phyloP scores from a whole-genome alignment of 2,888 invertebrate genomes.

The Pterobdella sp. region DNA sequence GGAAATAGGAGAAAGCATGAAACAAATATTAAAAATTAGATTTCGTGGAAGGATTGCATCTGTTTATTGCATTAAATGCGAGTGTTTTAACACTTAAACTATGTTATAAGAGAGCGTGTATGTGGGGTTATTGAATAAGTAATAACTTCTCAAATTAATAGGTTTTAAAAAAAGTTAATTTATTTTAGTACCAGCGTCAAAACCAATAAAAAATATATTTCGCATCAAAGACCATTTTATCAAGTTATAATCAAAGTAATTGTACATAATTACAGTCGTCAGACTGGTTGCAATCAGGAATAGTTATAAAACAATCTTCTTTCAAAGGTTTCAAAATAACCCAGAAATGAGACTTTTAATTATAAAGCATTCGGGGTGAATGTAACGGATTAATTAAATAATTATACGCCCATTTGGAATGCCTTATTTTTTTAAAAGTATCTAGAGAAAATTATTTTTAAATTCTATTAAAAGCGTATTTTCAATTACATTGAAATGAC shows the following conservation, averaged over 20 bases:
- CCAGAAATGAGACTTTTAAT: too few relatives aligned
- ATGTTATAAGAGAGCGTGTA: background rate
- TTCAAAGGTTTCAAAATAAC: background rate
- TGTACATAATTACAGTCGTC: background rate
- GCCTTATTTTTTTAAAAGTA: background rate
- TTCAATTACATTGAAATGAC: too few relatives aligned
- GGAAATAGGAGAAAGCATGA: background rate
- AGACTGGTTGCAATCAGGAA: background rate
- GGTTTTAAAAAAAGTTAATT: background rate
- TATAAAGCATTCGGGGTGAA: too few relatives aligned
- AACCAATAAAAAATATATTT: background rate
- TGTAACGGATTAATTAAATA: too few relatives aligned
- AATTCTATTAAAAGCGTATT: too few relatives aligned
- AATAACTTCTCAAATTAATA: too few relatives aligned
- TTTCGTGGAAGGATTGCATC: background rate
- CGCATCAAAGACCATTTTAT: background rate
- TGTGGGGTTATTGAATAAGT: background rate
- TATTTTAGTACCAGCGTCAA: too few relatives aligned
- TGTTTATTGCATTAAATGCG: background rate
- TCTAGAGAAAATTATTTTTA: background rate
- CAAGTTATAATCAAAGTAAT: background rate
- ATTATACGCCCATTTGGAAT: background rate
- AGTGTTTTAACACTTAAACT: background rate
- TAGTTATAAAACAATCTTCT: background rate
- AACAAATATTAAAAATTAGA: background rate